A percentile compares a stretch with the other conserved stretches of the same genome.
Evolutionary conservation across 2,113 vertebrate species (phyloP).

Genomic region (Drymodes brunneopygia): DNA sequence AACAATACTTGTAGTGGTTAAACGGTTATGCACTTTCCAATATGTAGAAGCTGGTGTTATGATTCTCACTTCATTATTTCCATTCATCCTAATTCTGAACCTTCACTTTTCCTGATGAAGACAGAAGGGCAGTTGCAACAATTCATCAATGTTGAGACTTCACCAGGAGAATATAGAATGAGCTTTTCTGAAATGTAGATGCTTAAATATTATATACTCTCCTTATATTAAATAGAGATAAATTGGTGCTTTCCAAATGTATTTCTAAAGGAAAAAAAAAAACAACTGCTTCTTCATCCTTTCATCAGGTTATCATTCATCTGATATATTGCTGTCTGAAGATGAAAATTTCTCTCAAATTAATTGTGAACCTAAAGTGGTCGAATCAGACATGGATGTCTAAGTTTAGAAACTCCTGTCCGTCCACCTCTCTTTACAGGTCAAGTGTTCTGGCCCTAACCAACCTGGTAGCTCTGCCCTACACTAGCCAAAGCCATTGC

Average conservation of each 20-base stretch:
- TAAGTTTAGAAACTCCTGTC: background rate
- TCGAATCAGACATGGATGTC: fast-evolving
- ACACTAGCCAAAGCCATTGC: background rate
- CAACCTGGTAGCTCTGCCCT: background rate
- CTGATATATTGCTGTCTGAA: background rate
- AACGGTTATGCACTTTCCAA: background rate
- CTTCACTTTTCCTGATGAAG: background rate
- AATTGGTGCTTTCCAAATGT: background rate
- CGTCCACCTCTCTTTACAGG: background rate
- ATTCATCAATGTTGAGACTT: background rate
- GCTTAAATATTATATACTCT: background rate
- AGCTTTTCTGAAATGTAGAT: background rate
- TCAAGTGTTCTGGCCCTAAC: background rate
- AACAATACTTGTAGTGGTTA: background rate
- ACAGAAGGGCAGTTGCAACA: background rate
- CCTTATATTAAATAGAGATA: background rate
- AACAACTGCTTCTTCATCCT: fast-evolving
- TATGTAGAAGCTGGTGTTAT: background rate
- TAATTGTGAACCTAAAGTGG: background rate
- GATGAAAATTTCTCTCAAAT: background rate
- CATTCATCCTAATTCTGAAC: background rate
- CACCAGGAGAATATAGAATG: background rate
- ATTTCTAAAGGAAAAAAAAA: background rate
- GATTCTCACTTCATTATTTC: background rate
- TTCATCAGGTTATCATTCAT: background rate